Base-by-base conservation (phyloP, 2,888 invertebrate species). In the Pyrrhia umbra region DNA sequence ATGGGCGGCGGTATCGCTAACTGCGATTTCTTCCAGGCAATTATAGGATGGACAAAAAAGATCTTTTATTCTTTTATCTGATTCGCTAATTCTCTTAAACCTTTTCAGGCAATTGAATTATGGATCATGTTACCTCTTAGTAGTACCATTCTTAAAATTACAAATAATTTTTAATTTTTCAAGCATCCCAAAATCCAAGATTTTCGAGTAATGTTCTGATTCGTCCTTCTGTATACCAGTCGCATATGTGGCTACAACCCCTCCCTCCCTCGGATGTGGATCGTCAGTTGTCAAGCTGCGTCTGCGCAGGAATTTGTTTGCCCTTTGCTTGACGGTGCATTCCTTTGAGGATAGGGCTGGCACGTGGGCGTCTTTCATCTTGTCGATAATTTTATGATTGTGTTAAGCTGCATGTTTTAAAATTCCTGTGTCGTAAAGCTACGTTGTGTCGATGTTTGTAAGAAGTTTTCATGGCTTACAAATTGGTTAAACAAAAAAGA, bases 301-400 rank as follows among this genome's bases (percentile, higher is more conserved):
- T 80, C 73, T 51, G 84, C 88, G 86, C 85, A 84, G 84, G 88
- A 86, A 88, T 89, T 84, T 80, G 85, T 86, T 85, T 85, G 86
- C 85, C 85, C 85, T 87, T 82, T 83, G 75, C 84, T 85, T 84
- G 83, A 81, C 68, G 77, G 75, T 70, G 82, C 84, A 86, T 89
- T 87, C 87, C 84, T 85, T 79, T 80, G 82, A 80, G 75, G 56
- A 66, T 34, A 68, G 68, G 82, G 83, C 79, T 85, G 82, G 64
- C 73, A 60, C 66, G 70, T 75, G 64, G 69, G 69, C 45, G 58
- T 58, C 54, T 68, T 37, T 50, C 51, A 64, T 64, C 54, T 37
- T 20, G 13, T 64, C 55, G 16, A 74, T 64, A 64, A 68, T 59
- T 68, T 74, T 64, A 72, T 43, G 54, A 58, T 20, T 34, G 39